Base-by-base conservation (phyloP, 2,797 vertebrate genomes). In the Rallus crepitans region DNA sequence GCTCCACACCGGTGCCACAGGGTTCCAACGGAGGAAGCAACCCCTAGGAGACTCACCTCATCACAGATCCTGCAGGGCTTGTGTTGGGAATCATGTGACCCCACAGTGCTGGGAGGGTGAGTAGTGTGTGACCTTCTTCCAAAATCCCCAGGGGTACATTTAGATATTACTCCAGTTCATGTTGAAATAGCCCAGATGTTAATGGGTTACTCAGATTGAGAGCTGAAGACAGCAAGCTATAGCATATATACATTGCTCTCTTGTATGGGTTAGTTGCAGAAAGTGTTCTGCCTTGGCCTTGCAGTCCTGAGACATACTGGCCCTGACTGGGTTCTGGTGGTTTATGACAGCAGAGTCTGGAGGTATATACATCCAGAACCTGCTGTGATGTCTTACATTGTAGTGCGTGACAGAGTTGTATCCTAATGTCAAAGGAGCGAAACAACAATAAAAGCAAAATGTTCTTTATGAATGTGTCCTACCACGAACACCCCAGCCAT, bases 91-190 rank as follows among this genome's bases (percentile, higher is more conserved):
- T 47, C 16, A 3, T 4, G 0, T 48, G 11, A 80, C 27, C 17
- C 39, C 3, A 0, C 15, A 40, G 39, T 24, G 13, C 59, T 56
- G 70, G 35, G 21, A 35, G 31, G 14, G 31, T n/a, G 23, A 56
- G 8, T 24, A 19, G 25, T 17, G 15, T 6, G 19, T 59, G 56
- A 61, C 31, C 48, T 59, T 47, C 66, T 69, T 88, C 42, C 33
- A 47, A 7, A 72, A 52, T 56, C 19, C 11, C 6, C 0, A 0
- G 5, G 10, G 17, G 2, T 75, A 15, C 11, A 3, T 28, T 73
- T 53, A 42, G 17, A 20, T 10, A 14, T 19, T 47, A 40, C 25
- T 35, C 16, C 15, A 19, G 20, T 39, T 53, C 12, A 25, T 3
- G 9, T 42, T 61, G 53, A 53, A 56, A 19, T 64, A 37, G 13